Conservation (phyloP, 2,888 invertebrate species). For the Cacoxenus indagator region DNA sequence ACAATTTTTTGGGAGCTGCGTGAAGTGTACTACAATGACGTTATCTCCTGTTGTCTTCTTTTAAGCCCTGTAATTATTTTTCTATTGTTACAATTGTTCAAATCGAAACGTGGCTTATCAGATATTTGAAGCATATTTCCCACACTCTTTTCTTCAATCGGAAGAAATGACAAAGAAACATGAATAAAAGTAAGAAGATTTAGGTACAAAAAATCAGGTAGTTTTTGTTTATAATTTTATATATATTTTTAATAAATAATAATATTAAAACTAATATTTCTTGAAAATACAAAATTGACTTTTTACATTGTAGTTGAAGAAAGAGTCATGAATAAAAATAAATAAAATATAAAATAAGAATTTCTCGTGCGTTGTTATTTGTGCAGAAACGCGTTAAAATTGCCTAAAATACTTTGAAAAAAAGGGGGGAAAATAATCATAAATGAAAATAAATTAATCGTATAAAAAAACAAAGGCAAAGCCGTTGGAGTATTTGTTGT, state of each 20-base stretch:
- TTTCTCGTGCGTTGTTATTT: constrained; percentile 45
- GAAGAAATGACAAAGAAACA: too few species aligned
- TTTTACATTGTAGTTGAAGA: constrained; percentile 31
- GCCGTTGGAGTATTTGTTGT: constrained; percentile 32
- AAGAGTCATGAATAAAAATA: constrained; percentile 18
- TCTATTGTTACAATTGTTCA: too few species aligned
- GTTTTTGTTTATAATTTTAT: constrained; percentile 28
- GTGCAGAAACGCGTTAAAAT: constrained; percentile 52
- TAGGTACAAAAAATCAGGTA: constrained; percentile 27
- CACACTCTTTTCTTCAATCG: too few species aligned
- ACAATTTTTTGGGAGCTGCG: too few species aligned
- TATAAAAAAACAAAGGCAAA: constrained; percentile 24
- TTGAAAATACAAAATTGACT: constrained; percentile 56
- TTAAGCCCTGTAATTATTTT: too few species aligned
- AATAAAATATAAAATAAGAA: constrained; percentile 20
- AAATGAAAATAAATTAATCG: constrained; percentile 31
- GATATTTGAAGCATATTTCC: too few species aligned
- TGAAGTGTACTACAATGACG: too few species aligned
- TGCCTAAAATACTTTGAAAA: background rate
- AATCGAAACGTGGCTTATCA: too few species aligned
- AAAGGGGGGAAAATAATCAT: constrained; percentile 19
- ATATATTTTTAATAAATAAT: constrained; percentile 35
- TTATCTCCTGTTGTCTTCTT: too few species aligned
- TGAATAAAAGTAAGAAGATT: too few species aligned
- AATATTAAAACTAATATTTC: constrained; percentile 56